A percentile compares a stretch with the other conserved stretches of the same genome.
phyloP scores from a whole-genome alignment of 2,113 vertebrate genomes.

The Myanophis thanlyinensis region DNA sequence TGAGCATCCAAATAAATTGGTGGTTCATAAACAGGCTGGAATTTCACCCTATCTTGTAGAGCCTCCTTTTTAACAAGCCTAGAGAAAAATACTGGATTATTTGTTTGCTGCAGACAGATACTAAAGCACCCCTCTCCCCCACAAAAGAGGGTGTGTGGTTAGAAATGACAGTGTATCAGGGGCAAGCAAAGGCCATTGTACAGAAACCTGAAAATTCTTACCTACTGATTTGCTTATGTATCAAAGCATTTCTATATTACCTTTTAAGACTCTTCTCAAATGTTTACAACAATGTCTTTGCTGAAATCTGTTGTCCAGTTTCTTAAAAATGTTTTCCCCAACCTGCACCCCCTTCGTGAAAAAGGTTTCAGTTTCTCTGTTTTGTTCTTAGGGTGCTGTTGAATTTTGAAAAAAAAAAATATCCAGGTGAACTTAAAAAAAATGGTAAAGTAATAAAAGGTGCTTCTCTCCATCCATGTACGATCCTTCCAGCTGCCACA shows the following conservation, averaged over 20 bases:
- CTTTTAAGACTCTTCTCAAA: neutral
- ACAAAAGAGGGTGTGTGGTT: neutral
- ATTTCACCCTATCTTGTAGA: neutral
- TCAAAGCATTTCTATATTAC: neutral
- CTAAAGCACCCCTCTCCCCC: neutral
- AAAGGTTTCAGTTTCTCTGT: neutral
- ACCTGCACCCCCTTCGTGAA: neutral
- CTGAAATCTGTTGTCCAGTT: neutral
- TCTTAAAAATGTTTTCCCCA: neutral
- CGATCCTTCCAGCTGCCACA: neutral
- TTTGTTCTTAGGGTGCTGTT: neutral
- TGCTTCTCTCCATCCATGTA: neutral
- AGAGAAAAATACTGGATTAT: neutral
- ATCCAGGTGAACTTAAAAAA: neutral
- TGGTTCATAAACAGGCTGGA: fast-evolving
- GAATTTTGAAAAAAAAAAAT: neutral
- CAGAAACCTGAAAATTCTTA: neutral
- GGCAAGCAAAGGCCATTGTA: neutral
- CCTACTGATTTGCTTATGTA: neutral
- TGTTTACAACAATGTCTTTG: neutral
- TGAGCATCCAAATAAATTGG: constrained; percentile 41
- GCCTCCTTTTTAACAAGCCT: neutral
- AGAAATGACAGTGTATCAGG: neutral
- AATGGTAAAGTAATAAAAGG: neutral
- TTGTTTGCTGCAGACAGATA: neutral